Evolutionary conservation across 2,888 invertebrate genomes (phyloP), one percentile per base, ranked within the genome.

Genomic region (Lasioglossum calceatum): DNA sequence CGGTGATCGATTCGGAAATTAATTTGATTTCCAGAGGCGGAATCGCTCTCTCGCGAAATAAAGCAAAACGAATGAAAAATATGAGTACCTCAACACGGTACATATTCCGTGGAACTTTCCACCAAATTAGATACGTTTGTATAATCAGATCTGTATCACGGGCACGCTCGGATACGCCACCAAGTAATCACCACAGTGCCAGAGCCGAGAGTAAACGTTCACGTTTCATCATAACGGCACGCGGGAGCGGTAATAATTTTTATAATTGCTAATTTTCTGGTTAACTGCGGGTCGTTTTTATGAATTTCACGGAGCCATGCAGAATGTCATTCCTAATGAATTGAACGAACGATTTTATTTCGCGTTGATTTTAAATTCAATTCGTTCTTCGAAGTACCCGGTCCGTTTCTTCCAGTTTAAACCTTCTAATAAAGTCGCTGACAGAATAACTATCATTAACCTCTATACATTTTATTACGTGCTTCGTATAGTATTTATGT

Each of bases 71-170:
- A 39, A 73, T 61, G 75, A 61, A 71, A 80, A 71, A 76, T 81
- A 39, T 70, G n/a, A 42, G 14, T 44, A 32, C 74, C 58, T 75
- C 42, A 4, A 32, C 19, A 14, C 44, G 23, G 10, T 10, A 27
- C 27, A 27, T 27, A 8, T 47, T 47, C n/a, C 50, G 23, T 36
- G 42, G 47, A 54, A 71, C 54, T 72, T 83, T 77, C 84, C 27
- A 36, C 64, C 16, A 44, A 84, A 84, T 78, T 81, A 74, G 70
- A 75, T 23, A 36, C 54, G 47, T 70, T 54, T 44, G 54, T 50
- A 72, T 83, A 85, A 85, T 85, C 79, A 76, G 75, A 79, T 72
- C 78, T 16, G 39, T 61, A 16, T n/a, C 61, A 61, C 50, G n/a
- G 64, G 42, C 50, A 78, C n/a, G 67, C 70, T 61, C 32, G 47